These are phyloP conservation scores for Gymnopithys bicolor DNA, from an alignment of 2,797 vertebrate genomes.

Conservation along the genomic window DNA sequence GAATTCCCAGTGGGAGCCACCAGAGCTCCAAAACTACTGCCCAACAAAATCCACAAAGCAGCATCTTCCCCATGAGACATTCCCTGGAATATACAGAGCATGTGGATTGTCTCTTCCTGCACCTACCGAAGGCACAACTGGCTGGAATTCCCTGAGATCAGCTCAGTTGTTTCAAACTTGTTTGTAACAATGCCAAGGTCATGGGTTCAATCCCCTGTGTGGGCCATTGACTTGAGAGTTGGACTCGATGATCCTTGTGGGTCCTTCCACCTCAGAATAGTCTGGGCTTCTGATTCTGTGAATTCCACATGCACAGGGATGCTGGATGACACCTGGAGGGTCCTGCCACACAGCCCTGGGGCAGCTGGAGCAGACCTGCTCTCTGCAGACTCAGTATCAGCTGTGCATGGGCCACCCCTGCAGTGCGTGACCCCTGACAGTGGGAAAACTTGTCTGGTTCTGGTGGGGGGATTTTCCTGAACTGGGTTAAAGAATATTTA, in stretches of 20 bases:
- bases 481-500: conserved; percentile 39
- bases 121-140: neutral
- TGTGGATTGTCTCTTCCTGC: neutral
- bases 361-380: conserved; percentile 24
- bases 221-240: too few species aligned
- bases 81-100: neutral
- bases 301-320: neutral
- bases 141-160: neutral
- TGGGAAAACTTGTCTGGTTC: conserved; percentile 62
- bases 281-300: too few species aligned
- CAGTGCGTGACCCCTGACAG: conserved; percentile 14
- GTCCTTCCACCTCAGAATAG: too few species aligned
- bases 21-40: neutral
- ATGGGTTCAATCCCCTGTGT: too few species aligned
- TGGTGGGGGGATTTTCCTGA: conserved; percentile 55
- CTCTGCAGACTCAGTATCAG: conserved; percentile 49
- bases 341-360: neutral
- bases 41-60: neutral
- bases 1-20: neutral
- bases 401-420: conserved; percentile 60
- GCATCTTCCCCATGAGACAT: neutral
- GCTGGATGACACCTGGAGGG: neutral
- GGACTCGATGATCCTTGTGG: too few species aligned
- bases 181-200: too few species aligned
- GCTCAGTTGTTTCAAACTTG: too few species aligned